Evolutionary conservation across 2,797 vertebrate genomes (phyloP), one percentile per base, ranked within the genome.

Genomic region (Tenualosa thibaudeaui): DNA sequence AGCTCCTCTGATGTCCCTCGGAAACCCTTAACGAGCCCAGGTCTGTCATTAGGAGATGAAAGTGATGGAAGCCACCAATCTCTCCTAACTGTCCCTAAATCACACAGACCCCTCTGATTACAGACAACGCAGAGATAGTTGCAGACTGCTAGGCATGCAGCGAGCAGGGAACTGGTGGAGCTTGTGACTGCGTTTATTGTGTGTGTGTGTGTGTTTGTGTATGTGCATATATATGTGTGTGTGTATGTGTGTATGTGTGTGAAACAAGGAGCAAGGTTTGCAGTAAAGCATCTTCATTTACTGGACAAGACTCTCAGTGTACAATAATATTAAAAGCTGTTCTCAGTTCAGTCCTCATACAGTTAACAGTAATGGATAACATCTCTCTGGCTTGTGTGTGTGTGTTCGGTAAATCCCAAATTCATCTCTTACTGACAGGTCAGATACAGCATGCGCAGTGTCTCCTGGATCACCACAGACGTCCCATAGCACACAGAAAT

Each of bases 21-120:
- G 84, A 83, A 81, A 71, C 88, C 87, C 87, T 87, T 87, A 88
- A 88, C 88, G 84, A 88, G 86, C 40, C 85, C 65, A 84, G 85
- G 78, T 89, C 90, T 91, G 82, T 89, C 88, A 90, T 90, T 89
- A 89, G 68, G 60, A 83, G 84, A 90, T 89, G 85, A 87, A 89
- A 90, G 86, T 46, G 51, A 84, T 87, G 82, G 82, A 56, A 71
- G 84, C 78, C 51, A 82, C 83, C 49, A 60, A 50, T 53, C 53
- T 51, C 83, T 82, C 26, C 53, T 49, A 60, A 75, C 81, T 81
- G 82, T 84, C 24, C 85, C 85, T 84, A 86, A 90, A 84, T 83
- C 85, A 88, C 78, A 86, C 68, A 85, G 68, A 31, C 81, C 58
- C 65, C 31, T 71, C 71, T 90, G 85, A 90, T 90, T 89, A 89